Evolutionary conservation across 2,113 vertebrate genomes (phyloP), one percentile per base, ranked within the genome.

Genomic region (Rhabdornis inornatus): DNA sequence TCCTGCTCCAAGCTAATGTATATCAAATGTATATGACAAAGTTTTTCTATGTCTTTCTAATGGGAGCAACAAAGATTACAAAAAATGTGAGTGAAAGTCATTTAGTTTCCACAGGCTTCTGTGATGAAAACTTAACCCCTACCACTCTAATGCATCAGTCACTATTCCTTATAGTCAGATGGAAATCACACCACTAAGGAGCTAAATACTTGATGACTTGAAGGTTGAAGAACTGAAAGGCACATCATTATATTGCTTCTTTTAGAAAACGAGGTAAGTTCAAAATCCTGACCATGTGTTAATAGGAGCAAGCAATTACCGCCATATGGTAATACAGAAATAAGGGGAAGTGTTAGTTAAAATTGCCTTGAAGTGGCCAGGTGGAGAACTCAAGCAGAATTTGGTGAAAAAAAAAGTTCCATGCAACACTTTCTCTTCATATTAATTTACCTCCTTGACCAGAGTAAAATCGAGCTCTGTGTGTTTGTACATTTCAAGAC

Each of bases 221-320:
- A 84, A 84, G 39, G 11, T 0, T 87, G 77, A 82, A 64, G n/a
- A 30, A 89, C 61, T 66, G 11, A 82, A 92, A 78, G 31, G 5
- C 9, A 40, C 0, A 0, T 49, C 0, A 0, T 44, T 71, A 40
- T 18, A 71, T 2, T 9, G 8, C 18, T 83, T 76, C 57, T 68
- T 85, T 83, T 59, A 70, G 91, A 85, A 85, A 90, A 57, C 53
- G 10, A 40, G 20, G 9, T 2, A 2, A 91, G 35, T 13, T 69
- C 40, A 68, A 23, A 53, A 52, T 61, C 22, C 13, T 64, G 35
- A 60, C 15, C 13, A 25, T 12, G 7, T 72, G 35, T 55, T 68
- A 79, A 72, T 7, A 72, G 10, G 9, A 89, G 37, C 8, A 77
- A 64, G 27, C 10, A 83, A 60, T 83, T 83, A 92, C 25, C 3